These are phyloP conservation scores for Rhinolophus sinicus DNA, from an alignment of 2,113 vertebrate genomes.

Conservation along the genomic window DNA sequence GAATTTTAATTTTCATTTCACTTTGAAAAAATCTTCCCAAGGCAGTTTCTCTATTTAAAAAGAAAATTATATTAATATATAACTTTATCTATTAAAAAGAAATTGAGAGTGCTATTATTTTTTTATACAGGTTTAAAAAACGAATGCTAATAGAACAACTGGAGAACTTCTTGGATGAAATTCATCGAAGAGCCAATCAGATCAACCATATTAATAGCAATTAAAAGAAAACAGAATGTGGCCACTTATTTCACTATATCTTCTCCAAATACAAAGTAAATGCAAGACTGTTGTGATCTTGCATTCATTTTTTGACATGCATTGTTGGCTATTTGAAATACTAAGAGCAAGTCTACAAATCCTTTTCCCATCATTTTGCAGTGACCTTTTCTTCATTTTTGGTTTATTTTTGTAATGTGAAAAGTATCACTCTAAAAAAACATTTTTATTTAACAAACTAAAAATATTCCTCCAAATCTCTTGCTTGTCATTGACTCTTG, in stretches of 20 bases:
- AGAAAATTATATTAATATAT: constrained; percentile 8
- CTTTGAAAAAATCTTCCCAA: constrained; percentile 45
- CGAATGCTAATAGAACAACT: constrained; percentile 97
- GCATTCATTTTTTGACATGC: constrained; percentile 88
- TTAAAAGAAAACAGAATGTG: constrained; percentile 82
- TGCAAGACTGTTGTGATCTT: constrained; percentile 83
- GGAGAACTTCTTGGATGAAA: constrained; percentile 96
- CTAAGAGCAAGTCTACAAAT: constrained; percentile 84
- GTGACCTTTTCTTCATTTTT: constrained; percentile 84
- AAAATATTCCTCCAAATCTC: constrained; percentile 80
- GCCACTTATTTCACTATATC: constrained; percentile 74
- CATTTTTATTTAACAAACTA: constrained; percentile 86
- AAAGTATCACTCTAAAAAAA: constrained; percentile 81
- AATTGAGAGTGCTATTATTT: constrained; percentile 64
- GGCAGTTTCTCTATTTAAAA: background rate
- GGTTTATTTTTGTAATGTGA: constrained; percentile 89
- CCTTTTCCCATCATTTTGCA: constrained; percentile 81
- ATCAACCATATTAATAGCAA: constrained; percentile 94
- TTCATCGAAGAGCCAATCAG: constrained; percentile 93
- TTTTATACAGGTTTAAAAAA: constrained; percentile 94
- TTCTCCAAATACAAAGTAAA: constrained; percentile 80
- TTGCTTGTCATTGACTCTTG: constrained; percentile 87
- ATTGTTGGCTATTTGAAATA: constrained; percentile 83
- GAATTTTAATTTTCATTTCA: constrained; percentile 47
- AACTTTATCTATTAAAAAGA: background rate